Base-by-base conservation (phyloP, 2,888 invertebrate genomes). In the Alsophila aescularia region DNA sequence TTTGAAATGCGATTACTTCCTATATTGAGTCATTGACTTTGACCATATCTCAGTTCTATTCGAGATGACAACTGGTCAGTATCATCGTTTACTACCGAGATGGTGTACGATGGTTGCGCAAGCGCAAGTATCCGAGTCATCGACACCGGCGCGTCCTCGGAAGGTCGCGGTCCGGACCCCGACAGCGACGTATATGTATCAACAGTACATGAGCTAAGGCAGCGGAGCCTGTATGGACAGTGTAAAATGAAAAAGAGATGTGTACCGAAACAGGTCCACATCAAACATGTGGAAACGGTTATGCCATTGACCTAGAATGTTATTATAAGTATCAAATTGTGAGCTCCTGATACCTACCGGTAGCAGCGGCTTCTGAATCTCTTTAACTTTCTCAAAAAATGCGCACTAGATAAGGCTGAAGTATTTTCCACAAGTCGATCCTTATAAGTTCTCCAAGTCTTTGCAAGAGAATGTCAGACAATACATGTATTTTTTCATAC, bases 121-220 rank as follows among this genome's bases (percentile, higher is more conserved):
- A 80, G 79, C 76, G 80, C 78, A 79, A 80, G 77, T 69, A 63
- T 55, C 57, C 64, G 66, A 79, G 83, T 82, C 82, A 79, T 81
- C 80, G 82, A 81, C 82, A 75, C 81, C 69, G 74, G 64, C 62
- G 74, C 77, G 80, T 81, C 81, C 81, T 81, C 81, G 77, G 77
- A 81, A 81, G 81, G 81, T 81, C 81, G 79, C 69, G 62, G 64
- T 42, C 65, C 70, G 73, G 62, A 67, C 65, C 65, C 72, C 69
- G 67, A 27, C 14, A 35, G n/a, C 39, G 24, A 6, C 24, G 15
- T 72, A 76, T 66, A 12, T 31, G 1, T 24, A 0, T n/a, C 31
- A 10, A 45, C 55, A 51, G 55, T 56, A 45, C 31, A 1, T 45
- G 9, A 35, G n/a, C 31, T 44, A 13, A 9, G 14, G 27, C 12